phyloP scores from a whole-genome alignment of 1,140 invertebrate genomes.

The Penaeus indicus region DNA sequence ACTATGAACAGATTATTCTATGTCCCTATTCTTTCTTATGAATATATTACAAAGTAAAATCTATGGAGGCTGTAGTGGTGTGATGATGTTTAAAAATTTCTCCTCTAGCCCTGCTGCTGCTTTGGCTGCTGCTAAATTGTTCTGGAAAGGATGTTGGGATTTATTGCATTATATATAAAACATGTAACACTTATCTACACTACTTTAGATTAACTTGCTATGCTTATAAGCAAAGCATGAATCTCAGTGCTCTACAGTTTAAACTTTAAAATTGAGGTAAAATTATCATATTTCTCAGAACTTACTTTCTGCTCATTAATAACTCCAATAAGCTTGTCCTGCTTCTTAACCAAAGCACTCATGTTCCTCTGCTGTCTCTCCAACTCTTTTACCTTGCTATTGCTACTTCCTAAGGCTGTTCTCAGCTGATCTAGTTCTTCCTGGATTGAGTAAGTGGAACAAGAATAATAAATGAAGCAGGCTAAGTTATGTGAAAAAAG shows the following conservation, averaged over 20 bases:
- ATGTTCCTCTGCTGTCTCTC: constrained; percentile 42
- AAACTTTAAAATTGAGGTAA: neutral
- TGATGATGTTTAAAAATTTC: constrained; percentile 23
- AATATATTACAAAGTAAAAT: no score
- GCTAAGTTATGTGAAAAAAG: no score
- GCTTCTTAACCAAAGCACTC: constrained; percentile 25
- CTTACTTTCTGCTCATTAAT: constrained; percentile 44
- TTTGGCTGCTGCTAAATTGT: constrained; percentile 37
- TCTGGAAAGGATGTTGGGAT: constrained; percentile 11
- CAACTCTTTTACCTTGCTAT: constrained; percentile 7
- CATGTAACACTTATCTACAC: neutral
- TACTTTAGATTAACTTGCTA: neutral
- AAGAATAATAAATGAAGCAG: no score
- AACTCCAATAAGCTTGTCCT: constrained; percentile 36
- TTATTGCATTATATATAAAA: neutral
- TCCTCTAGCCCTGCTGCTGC: constrained; percentile 31
- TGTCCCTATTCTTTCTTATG: no score
- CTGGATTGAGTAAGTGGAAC: neutral
- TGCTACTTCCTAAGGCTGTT: neutral
- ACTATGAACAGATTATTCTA: no score
- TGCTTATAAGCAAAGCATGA: neutral
- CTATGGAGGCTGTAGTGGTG: constrained; percentile 28
- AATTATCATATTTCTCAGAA: neutral
- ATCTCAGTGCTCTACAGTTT: neutral
- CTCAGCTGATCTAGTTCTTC: constrained; percentile 41